Base-by-base conservation (phyloP, 2,888 invertebrate genomes). In the Chrysolina americana region DNA sequence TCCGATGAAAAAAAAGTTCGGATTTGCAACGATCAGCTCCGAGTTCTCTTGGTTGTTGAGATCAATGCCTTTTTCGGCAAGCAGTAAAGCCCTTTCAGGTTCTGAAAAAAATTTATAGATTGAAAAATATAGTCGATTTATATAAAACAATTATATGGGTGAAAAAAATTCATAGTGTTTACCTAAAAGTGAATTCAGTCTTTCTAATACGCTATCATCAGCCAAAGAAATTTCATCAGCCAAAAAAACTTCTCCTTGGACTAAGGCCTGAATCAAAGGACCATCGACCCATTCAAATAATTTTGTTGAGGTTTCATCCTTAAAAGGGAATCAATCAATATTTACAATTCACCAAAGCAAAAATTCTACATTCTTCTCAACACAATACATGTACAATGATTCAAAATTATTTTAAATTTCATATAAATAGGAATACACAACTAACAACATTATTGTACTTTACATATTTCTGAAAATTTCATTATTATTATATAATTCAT, bases 151-250 rank as follows among this genome's bases (percentile, higher is more conserved):
- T 15, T 15, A 59, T 73, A 36, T 6, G 36, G 8, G 36, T 36
- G 8, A 36, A 36, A 8, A 36, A 36, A 62, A 66, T 71, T 56
- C 1, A 13, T 23, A 23, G 5, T 23, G 1, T 17, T 79, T 84
- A 90, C 90, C 94, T 41, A 99, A 89, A 70, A 99, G 91, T 36
- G 98, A 98, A 89, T 99, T 99, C 71, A 99, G 89, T 84, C 99
- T 91, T 89, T 99, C 99, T 70, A 99, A 89, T 2, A 99, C 99
- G 78, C 98, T 98, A 86, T 99, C 99, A 86, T 99, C 99, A 0
- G 99, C 99, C 78, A 99, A 89, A 0, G 99, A 99, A 82, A 99
- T 99, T 91, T 99, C 99, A 89, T 99, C 99, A 0, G 98, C 96
- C 79, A 99, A 90, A 86, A 99, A 97, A 85, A 97, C 92, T 76